Evolutionary conservation across 1,140 invertebrate genomes (phyloP).

Genomic region (Cherax quadricarinatus): DNA sequence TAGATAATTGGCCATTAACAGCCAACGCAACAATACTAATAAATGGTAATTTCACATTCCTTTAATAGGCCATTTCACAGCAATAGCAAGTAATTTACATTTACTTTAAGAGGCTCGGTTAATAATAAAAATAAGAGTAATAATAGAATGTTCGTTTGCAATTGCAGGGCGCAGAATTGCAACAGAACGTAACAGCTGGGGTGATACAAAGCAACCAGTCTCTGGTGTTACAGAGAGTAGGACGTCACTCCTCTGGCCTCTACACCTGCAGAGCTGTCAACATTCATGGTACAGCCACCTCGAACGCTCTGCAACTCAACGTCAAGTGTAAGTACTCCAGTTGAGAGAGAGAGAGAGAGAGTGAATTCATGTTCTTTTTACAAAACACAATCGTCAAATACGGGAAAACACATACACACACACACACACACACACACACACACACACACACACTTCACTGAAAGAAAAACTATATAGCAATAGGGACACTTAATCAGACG

Average conservation of each 20-base stretch:
- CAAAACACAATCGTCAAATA: background rate
- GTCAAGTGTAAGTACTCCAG: conserved; percentile 15
- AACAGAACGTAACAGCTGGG: background rate
- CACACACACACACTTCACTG: conserved; percentile 1
- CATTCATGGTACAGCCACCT: conserved; percentile 1
- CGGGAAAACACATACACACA: conserved; percentile 13
- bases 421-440: conserved; percentile 35
- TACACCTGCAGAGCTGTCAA: conserved; percentile 23
- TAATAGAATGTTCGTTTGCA: no score
- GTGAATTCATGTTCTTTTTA: background rate
- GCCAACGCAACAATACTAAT: no score
- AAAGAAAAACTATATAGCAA: no score
- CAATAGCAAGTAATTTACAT: no score
- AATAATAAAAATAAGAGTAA: no score
- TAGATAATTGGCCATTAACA: no score
- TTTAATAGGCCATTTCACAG: no score
- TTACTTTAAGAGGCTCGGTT: no score
- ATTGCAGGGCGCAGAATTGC: background rate
- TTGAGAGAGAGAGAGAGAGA: background rate
- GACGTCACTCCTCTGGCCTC: background rate
- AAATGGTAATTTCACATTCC: background rate
- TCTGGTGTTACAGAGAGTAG: conserved; percentile 4
- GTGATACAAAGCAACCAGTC: conserved; percentile 31
- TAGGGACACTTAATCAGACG: no score
- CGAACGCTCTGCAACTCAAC: conserved; percentile 17